Percentiles rank a stretch among this genome's conserved stretches.
phyloP scores from a whole-genome alignment of 2,113 vertebrate species.

The Spilogale gracilis region DNA sequence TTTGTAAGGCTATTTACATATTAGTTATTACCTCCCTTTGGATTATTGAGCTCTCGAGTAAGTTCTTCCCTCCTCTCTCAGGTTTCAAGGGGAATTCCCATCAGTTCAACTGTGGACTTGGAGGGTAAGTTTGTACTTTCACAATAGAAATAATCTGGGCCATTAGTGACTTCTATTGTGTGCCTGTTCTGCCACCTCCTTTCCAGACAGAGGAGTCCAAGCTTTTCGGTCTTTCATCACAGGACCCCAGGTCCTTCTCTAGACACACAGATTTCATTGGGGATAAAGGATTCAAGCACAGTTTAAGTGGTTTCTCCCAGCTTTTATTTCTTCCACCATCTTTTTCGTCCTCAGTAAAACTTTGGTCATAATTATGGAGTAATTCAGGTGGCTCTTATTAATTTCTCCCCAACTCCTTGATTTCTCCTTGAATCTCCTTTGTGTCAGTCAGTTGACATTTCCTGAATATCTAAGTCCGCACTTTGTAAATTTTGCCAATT shows the following conservation, averaged over 20 bases:
- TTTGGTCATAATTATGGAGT: constrained; percentile 47
- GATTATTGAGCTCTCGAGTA: background rate
- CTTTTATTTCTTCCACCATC: background rate
- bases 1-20: background rate
- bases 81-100: background rate
- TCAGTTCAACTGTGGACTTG: background rate
- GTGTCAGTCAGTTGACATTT: constrained; percentile 53
- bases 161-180: background rate
- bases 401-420: constrained; percentile 46
- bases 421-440: constrained; percentile 64
- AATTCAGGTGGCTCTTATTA: constrained; percentile 21
- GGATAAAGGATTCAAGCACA: background rate
- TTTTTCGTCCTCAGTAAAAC: constrained; percentile 51
- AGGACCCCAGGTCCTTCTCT: background rate
- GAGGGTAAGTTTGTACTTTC: background rate
- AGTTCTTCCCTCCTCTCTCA: background rate
- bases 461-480: background rate
- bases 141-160: background rate
- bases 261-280: background rate
- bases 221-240: background rate
- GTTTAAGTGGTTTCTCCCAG: background rate
- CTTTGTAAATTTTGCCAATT: constrained; percentile 31
- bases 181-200: background rate
- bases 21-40: background rate
- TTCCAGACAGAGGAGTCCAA: background rate